Evolutionary conservation across 2,888 invertebrate genomes (phyloP), one percentile per base, ranked within the genome.

Genomic region (Tenthredo notha): DNA sequence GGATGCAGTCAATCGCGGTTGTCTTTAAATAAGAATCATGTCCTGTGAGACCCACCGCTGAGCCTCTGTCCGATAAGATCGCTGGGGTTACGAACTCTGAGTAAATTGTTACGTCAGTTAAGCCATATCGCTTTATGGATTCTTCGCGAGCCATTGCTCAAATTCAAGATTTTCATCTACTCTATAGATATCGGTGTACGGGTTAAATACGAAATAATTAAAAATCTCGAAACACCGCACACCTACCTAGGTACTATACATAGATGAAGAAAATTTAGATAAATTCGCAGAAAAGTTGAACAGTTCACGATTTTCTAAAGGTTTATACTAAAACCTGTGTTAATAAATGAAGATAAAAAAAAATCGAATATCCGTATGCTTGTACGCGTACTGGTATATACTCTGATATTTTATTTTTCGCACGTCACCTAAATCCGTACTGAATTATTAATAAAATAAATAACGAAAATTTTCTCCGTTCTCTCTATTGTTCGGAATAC

Each of bases 61-160:
- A 29, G 83, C 4, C 47, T 40, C 15, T 61, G 61, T 40, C 37
- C 67, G 83, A 83, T 83, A 83, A 83, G 67, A 83, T 83, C 83
- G 43, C 65, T 67, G n/a, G n/a, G 83, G 65, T 70, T 25, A 47
- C 67, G 47, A 43, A 43, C 83, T 47, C 83, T 29, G 61, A 83
- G 83, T 83, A 67, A 83, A 83, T 83, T 83, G 83, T 83, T 83
- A 83, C 83, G 83, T 83, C 83, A 83, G 47, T 83, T 37, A 37
- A 37, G 33, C 25, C 10, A 10, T n/a, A 54, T 61, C 25, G 21
- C 40, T 61, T 40, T 74, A 43, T 74, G 74, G 43, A 74, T 43
- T 74, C 74, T 74, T 74, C 7, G 74, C 40, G 25, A 43, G 74
- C 43, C 74, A 40, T 33, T 67, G 33, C 33, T 67, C 33, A 67